These are phyloP conservation scores for Zophobas atratus DNA, from an alignment of 1,140 invertebrate species.

Conservation along the genomic window DNA sequence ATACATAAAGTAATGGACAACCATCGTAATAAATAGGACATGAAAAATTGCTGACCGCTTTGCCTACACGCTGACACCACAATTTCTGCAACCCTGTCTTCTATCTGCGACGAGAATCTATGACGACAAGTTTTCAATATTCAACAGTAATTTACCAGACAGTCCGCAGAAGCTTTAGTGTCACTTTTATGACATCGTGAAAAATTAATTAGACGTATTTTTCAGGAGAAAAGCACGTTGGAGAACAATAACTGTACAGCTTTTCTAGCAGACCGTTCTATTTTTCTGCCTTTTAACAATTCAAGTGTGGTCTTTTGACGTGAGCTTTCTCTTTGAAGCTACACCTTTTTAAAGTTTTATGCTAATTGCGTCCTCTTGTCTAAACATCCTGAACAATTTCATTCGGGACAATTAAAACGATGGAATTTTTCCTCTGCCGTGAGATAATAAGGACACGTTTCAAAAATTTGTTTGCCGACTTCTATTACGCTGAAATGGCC, in stretches of 20 bases:
- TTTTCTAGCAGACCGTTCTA: conserved; percentile 5
- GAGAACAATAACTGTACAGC: conserved; percentile 15
- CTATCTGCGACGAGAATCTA: conserved; percentile 25
- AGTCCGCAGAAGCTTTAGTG: neutral
- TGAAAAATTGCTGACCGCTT: conserved; percentile 36
- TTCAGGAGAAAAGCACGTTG: conserved; percentile 6
- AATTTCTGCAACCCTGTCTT: neutral
- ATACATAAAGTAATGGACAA: conserved; percentile 31
- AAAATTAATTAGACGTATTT: conserved; percentile 30
- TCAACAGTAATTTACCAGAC: conserved; percentile 19
- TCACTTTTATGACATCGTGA: conserved; percentile 7
- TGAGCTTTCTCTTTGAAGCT: conserved; percentile 7
- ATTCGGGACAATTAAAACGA: conserved; percentile 21
- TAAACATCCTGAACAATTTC: conserved; percentile 20
- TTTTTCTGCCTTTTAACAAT: conserved; percentile 9
- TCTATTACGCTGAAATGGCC: conserved; percentile 16
- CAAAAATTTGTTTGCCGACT: conserved; percentile 24
- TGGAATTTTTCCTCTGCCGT: conserved; percentile 1
- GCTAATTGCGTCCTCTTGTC: conserved; percentile 22
- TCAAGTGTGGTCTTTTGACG: conserved; percentile 24
- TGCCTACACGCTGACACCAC: conserved; percentile 35
- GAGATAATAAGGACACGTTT: conserved; percentile 12
- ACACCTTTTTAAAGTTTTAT: conserved; percentile 26
- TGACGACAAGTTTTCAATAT: conserved; percentile 7
- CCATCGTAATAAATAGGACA: conserved; percentile 37